Conservation (phyloP, 2,113 vertebrate genomes). For the Cettia cetti region DNA sequence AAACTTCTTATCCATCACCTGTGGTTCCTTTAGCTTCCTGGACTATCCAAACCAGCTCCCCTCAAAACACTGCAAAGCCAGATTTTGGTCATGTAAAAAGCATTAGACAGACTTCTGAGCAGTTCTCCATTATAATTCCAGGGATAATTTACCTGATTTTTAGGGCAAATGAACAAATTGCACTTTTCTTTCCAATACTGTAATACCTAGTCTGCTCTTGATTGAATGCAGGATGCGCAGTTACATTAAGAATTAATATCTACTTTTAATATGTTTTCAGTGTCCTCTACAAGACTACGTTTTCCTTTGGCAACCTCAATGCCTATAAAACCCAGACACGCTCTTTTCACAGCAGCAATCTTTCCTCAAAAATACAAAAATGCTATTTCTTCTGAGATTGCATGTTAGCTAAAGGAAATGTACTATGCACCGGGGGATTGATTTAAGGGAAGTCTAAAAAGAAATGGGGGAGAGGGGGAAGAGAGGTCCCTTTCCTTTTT, state of each 20-base stretch:
- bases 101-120: not conserved
- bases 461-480: not conserved
- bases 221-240: not conserved
- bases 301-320: slow-evolving; percentile 10
- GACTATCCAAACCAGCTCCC: not conserved
- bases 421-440: not conserved
- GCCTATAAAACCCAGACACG: not conserved
- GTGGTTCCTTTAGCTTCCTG: not conserved
- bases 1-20: not conserved
- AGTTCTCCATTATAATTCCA: not conserved
- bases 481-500: not conserved
- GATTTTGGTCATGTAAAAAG: not conserved
- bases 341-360: not conserved
- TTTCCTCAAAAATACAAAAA: not conserved
- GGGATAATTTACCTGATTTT: not conserved
- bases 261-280: slow-evolving; percentile 29
- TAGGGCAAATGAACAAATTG: not conserved
- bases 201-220: not conserved
- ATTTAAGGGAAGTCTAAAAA: not conserved
- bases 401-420: slow-evolving; percentile 6
- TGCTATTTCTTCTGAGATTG: not conserved
- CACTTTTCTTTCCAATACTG: not conserved
- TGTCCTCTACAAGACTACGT: not conserved
- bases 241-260: slow-evolving; percentile 35
- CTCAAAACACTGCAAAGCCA: not conserved